phyloP scores from a whole-genome alignment of 2,113 vertebrate genomes.

The Isichthys henryi region DNA sequence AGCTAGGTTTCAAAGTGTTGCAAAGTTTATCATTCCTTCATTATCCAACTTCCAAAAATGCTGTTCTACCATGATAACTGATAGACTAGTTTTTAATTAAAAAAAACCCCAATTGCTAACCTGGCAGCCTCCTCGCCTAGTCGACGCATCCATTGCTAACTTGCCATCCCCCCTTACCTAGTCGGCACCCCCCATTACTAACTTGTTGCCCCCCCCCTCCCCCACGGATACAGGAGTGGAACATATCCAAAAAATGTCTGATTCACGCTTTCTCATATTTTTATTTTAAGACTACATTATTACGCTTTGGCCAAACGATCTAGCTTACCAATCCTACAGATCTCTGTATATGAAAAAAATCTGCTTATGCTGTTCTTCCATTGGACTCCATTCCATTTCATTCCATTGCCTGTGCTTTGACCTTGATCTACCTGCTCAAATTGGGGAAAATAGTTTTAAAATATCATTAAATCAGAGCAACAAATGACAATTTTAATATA shows the following conservation, averaged over 20 bases:
- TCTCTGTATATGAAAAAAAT: too few species aligned
- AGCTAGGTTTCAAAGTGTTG: neutral
- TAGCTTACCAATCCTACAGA: too few species aligned
- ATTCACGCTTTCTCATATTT: too few species aligned
- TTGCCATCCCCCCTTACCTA: neutral
- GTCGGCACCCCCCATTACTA: neutral
- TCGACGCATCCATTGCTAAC: neutral
- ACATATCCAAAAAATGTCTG: too few species aligned
- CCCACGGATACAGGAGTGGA: too few species aligned
- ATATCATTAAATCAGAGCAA: too few species aligned
- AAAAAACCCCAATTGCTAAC: neutral
- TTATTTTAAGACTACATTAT: too few species aligned
- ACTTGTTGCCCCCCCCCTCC: neutral
- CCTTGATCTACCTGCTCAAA: neutral
- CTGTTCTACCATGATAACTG: neutral
- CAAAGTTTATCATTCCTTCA: neutral
- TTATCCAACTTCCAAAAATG: neutral
- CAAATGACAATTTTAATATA: too few species aligned
- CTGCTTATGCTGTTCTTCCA: neutral
- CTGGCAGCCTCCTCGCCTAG: neutral
- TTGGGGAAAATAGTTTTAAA: neutral
- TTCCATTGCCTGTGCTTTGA: neutral
- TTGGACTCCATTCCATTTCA: neutral
- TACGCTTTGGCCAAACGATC: too few species aligned
- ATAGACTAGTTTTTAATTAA: neutral